Percentiles rank a stretch among this genome's conserved stretches.
These are phyloP conservation scores for Itoplectis maculator DNA, from an alignment of 2,888 invertebrate species.

Conservation along the genomic window DNA sequence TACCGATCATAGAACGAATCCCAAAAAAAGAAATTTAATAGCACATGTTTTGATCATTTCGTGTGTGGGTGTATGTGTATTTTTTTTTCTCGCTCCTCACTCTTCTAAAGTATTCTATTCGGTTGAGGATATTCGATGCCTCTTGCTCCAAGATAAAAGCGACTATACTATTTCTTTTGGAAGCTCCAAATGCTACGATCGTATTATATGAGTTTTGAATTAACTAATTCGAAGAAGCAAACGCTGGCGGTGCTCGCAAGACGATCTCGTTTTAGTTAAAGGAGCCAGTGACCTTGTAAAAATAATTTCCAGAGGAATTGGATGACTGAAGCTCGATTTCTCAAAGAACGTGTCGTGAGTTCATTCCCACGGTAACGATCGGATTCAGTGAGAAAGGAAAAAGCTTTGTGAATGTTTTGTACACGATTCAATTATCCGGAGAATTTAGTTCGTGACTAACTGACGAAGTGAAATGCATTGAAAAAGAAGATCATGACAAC, in stretches of 20 bases:
- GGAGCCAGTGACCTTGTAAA: too few species aligned
- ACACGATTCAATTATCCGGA: background rate
- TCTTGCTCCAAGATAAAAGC: constrained; percentile 31
- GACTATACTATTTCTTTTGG: constrained; percentile 44
- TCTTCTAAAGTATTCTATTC: constrained; percentile 23
- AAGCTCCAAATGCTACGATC: constrained; percentile 53
- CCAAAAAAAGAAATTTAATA: constrained; percentile 33
- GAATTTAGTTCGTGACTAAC: background rate
- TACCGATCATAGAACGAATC: constrained; percentile 51
- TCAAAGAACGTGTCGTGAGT: background rate
- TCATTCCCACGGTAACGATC: constrained; percentile 4
- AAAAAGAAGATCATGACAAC: background rate
- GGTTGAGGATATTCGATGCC: constrained; percentile 45
- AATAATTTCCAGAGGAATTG: too few species aligned
- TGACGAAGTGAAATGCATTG: background rate
- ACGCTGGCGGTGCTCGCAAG: constrained; percentile 21
- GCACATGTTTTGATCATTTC: constrained; percentile 60
- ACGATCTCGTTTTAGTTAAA: constrained; percentile 9
- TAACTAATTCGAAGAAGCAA: constrained; percentile 22
- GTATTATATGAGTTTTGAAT: constrained; percentile 16
- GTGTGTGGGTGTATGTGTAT: too few species aligned
- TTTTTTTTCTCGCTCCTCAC: too few species aligned
- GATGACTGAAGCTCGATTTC: too few species aligned
- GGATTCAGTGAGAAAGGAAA: background rate
- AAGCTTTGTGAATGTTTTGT: too few species aligned